Evolutionary conservation across 2,888 invertebrate species (phyloP), one percentile per base, ranked within the genome.

Genomic region (Camponotus fellah): DNA sequence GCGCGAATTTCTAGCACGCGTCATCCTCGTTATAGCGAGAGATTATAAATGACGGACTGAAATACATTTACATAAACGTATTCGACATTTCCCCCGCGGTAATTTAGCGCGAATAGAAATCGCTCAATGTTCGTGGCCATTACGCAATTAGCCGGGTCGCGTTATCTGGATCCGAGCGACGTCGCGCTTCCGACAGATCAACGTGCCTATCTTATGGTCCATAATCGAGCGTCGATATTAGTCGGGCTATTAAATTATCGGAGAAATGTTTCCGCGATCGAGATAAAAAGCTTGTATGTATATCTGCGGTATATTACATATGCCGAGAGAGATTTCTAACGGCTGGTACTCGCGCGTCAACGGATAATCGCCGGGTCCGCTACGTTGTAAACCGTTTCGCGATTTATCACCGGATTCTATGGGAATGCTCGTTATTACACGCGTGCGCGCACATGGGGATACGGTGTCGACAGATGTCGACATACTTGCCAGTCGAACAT

Each of bases 401-500:
- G 87, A 91, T 91, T 90, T 90, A 91, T 91, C 85, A 84, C 72
- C 72, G 60, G 60, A 84, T 58, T 58, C 60, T 58, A 71, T 66
- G 72, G 71, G 71, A 60, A 56, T 37, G 34, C 66, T 17, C 84
- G 68, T 76, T 74, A 26, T 32, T 74, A 74, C 53, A 66, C 62
- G 43, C 65, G 58, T 21, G 32, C 49, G 17, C 32, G 3, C 56
- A 43, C 21, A 43, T n/a, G 10, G 32, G 46, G 21, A 6, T 8
- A 60, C 12, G 60, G 43, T 46, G 79, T 69, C 69, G 79, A 69
- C 79, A 79, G 79, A 79, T 79, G 79, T 79, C 79, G 79, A 69
- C 79, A 79, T 58, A 79, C 79, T 79, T 79, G 43, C 43, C 79
- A 60, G 46, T 60, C 68, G 68, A 10, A 60, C 43, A 69, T 40